A percentile compares a stretch with the other conserved stretches of the same genome.
Evolutionary conservation across 2,888 invertebrate species (phyloP).

Genomic region (Thereva nobilitata): DNA sequence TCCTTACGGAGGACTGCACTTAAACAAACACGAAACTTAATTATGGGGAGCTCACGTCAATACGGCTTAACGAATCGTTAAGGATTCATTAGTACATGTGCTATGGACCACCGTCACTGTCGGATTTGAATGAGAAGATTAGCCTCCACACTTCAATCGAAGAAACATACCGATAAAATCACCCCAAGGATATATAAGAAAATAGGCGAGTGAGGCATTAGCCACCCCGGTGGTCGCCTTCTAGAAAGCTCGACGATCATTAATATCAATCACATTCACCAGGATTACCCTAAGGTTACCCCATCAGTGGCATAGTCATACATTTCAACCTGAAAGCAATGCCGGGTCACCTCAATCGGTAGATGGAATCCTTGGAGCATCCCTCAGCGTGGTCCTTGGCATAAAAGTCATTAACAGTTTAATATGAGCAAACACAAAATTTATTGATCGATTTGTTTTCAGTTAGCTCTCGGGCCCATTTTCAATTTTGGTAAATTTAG

Average conservation of each 20-base stretch:
- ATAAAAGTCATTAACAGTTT: slow-evolving; percentile 41
- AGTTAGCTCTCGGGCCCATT: slow-evolving; percentile 11
- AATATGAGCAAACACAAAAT: slow-evolving; percentile 40
- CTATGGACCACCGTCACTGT: not conserved
- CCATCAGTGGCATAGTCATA: slow-evolving; percentile 9
- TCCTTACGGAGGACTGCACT: not conserved
- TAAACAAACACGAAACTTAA: not conserved
- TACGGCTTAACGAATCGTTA: slow-evolving; percentile 36
- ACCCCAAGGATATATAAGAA: not conserved
- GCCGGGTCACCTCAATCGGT: slow-evolving; percentile 1
- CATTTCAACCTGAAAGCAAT: not conserved
- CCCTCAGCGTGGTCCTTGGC: slow-evolving; percentile 9
- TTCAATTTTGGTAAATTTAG: slow-evolving; percentile 28
- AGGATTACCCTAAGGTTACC: slow-evolving; percentile 38
- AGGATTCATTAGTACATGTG: slow-evolving; percentile 35
- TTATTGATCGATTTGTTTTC: slow-evolving; percentile 41
- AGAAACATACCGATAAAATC: slow-evolving; percentile 22
- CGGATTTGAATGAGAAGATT: slow-evolving; percentile 30
- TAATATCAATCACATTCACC: slow-evolving; percentile 42
- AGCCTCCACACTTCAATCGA: not conserved
- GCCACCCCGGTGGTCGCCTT: slow-evolving; percentile 20
- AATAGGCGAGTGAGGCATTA: not conserved
- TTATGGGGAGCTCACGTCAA: slow-evolving; percentile 33
- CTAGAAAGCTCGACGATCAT: slow-evolving; percentile 33
- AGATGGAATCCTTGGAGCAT: slow-evolving; percentile 8